Base-by-base conservation (phyloP, 2,888 invertebrate genomes). In the Lithophane ornitopus region DNA sequence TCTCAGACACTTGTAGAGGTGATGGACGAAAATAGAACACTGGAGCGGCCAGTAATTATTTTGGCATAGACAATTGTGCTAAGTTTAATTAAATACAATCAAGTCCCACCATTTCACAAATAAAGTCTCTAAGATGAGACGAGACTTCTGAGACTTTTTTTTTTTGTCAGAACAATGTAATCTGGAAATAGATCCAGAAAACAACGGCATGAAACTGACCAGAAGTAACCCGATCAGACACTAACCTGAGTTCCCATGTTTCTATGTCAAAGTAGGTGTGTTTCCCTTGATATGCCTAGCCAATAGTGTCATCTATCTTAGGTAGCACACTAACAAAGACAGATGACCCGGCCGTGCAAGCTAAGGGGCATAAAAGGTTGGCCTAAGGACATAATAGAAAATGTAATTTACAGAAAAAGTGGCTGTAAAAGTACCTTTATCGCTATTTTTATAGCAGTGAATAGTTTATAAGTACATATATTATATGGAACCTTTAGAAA, bases 361-460 rank as follows among this genome's bases (percentile, higher is more conserved):
- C 80, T 77, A 83, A 80, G 82, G 66, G 83, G 80, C 80, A 77
- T 83, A 80, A 83, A 83, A 83, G 77, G 77, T 83, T 83, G 83
- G 80, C 80, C 77, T 77, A 71, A 83, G 80, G 82, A 77, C 74
- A 80, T 83, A 83, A 83, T 83, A 83, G 80, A 83, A 83, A 83
- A 83, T 80, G 82, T 83, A 83, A 83, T 83, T 83, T 83, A 77
- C 83, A 83, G 69, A 83, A 83, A 83, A 83, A 80, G 62, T 58
- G 82, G 68, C 73, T 74, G 74, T 83, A 83, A 83, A 83, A 62
- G 74, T 74, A 83, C 83, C 77, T 80, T 83, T 83, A 83, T 80
- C 80, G 80, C 80, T 77, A 83, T 80, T 80, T 83, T 83, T 83
- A 83, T 83, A 83, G 80, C 83, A 34, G 80, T 83, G 82, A 83